Conservation (phyloP, 1,140 invertebrate genomes). For the Drosophila orena region DNA sequence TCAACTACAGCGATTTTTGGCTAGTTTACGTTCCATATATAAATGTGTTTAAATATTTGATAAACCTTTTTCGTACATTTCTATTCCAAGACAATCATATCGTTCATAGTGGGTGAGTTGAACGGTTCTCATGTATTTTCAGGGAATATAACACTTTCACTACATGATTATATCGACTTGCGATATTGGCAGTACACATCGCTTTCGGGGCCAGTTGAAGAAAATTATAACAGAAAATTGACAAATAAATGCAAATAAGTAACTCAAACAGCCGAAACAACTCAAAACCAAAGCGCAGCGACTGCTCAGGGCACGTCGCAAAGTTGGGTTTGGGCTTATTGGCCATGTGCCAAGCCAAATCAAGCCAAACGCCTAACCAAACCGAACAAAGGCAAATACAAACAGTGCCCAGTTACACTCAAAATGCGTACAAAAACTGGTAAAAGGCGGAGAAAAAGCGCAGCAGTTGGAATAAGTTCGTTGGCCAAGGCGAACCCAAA, state of each 20-base stretch:
- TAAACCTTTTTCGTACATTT: neutral
- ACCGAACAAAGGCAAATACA: conserved; percentile 52
- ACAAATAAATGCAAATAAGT: conserved; percentile 79
- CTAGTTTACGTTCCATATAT: neutral
- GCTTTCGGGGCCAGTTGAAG: conserved; percentile 21
- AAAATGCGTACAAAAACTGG: conserved; percentile 24
- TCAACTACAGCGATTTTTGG: no score
- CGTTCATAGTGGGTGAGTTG: neutral
- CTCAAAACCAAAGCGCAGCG: conserved; percentile 46
- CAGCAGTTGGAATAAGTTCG: conserved; percentile 70
- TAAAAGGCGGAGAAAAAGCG: conserved; percentile 48
- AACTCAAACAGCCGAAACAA: conserved; percentile 65
- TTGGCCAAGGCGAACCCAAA: conserved; percentile 51
- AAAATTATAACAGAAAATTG: conserved; percentile 52
- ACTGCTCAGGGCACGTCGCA: conserved; percentile 49
- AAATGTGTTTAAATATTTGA: neutral
- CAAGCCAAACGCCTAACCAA: conserved; percentile 49
- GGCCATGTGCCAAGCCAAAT: conserved; percentile 58
- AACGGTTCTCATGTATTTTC: neutral
- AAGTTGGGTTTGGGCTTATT: conserved; percentile 31
- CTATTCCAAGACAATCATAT: neutral
- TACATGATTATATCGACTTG: conserved; percentile 4
- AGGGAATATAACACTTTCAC: conserved; percentile 60
- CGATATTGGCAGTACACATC: conserved; percentile 32
- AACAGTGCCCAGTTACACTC: conserved; percentile 66